These are phyloP conservation scores for Heliothis subflexa DNA, from an alignment of 1,140 invertebrate genomes.

Conservation along the genomic window DNA sequence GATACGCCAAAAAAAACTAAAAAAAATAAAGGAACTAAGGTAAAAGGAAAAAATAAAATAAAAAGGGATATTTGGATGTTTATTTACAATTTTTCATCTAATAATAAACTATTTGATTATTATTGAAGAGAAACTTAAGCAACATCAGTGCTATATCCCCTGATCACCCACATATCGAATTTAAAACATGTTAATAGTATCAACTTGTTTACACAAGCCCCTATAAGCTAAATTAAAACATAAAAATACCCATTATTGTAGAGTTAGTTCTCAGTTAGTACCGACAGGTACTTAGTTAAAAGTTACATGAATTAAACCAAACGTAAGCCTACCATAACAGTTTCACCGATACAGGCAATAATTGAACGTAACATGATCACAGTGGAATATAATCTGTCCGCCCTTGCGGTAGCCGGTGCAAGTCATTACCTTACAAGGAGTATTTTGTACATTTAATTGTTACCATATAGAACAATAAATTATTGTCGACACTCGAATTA, in stretches of 20 bases:
- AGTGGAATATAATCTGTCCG: constrained; percentile 60
- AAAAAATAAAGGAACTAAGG: constrained; percentile 52
- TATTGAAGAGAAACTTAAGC: constrained; percentile 80
- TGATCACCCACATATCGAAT: constrained; percentile 77
- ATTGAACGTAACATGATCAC: constrained; percentile 67
- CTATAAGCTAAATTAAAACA: constrained; percentile 76
- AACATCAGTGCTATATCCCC: constrained; percentile 79
- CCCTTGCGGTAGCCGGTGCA: neutral
- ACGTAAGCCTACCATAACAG: constrained; percentile 58
- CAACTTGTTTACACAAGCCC: constrained; percentile 69
- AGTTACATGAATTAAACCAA: constrained; percentile 69
- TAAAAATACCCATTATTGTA: constrained; percentile 76
- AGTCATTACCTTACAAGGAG: constrained; percentile 18
- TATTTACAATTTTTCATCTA: constrained; percentile 83
- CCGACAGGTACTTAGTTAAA: constrained; percentile 61
- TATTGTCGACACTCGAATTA: constrained; percentile 48
- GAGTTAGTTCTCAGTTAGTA: constrained; percentile 71
- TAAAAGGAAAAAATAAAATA: constrained; percentile 74
- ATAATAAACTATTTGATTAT: constrained; percentile 83
- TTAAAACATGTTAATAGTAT: constrained; percentile 78
- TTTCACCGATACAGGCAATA: constrained; percentile 63
- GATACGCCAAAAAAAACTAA: constrained; percentile 41
- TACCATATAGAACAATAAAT: constrained; percentile 43
- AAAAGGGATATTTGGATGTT: constrained; percentile 85
- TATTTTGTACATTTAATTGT: constrained; percentile 60